These are phyloP conservation scores for Aphis craccivora DNA, from an alignment of 1,140 invertebrate species.

Conservation along the genomic window DNA sequence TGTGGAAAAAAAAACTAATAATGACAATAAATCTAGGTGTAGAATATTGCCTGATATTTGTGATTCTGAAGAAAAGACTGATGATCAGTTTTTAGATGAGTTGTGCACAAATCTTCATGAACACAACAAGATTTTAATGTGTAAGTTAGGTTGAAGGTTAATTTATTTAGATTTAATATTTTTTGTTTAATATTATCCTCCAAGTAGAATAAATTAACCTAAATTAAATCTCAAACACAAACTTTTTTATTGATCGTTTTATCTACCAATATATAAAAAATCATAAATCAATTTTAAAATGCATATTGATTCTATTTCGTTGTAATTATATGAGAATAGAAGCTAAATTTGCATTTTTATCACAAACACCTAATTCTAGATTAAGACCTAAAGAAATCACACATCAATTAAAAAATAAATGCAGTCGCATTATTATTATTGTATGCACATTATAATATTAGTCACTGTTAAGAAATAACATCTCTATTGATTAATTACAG, in stretches of 20 bases:
- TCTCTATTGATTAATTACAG: background rate
- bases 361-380: background rate
- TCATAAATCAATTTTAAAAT: background rate
- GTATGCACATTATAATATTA: background rate
- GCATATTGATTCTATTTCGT: background rate
- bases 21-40: background rate
- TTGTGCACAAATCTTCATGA: conserved; percentile 47
- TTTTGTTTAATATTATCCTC: background rate
- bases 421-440: background rate
- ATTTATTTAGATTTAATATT: background rate
- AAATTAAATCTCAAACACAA: background rate
- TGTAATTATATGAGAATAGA: background rate
- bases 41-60: conserved; percentile 29
- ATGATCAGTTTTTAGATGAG: conserved; percentile 13
- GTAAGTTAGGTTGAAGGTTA: background rate
- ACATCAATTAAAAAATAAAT: background rate
- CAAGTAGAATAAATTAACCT: background rate
- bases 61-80: background rate
- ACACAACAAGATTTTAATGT: conserved; percentile 44
- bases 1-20: background rate
- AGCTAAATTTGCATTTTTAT: background rate
- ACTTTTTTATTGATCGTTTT: background rate
- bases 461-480: background rate
- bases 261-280: background rate
- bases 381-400: background rate